Evolutionary conservation across 2,113 vertebrate species (phyloP).

Genomic region (Tachysurus fulvidraco): DNA sequence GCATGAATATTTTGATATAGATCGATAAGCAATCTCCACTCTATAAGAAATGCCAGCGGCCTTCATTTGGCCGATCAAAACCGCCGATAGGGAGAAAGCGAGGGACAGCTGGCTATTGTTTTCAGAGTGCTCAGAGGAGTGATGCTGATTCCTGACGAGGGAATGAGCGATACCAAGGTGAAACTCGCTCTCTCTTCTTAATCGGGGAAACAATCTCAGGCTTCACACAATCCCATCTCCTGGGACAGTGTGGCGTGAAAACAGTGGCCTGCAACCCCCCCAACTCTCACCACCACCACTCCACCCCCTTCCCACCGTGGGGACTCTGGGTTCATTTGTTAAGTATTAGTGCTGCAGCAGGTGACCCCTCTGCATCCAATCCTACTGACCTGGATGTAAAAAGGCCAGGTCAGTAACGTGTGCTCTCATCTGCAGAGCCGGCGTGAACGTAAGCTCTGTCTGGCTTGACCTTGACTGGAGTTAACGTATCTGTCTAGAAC

Average conservation of each 20-base stretch:
- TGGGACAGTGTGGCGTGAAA: slow-evolving; percentile 80
- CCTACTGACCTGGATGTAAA: slow-evolving; percentile 73
- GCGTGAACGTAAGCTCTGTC: slow-evolving; percentile 10
- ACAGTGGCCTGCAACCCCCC: slow-evolving; percentile 69
- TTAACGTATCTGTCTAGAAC: slow-evolving; percentile 45
- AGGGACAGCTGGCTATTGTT: slow-evolving; percentile 97
- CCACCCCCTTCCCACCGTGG: slow-evolving; percentile 58
- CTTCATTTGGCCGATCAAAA: slow-evolving; percentile 99
- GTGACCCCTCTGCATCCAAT: slow-evolving; percentile 52
- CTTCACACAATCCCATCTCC: slow-evolving; percentile 89
- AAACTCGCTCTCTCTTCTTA: slow-evolving; percentile 74
- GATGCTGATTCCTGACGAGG: slow-evolving; percentile 79
- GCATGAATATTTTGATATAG: slow-evolving; percentile 99
- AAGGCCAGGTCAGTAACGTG: slow-evolving; percentile 67
- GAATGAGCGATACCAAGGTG: slow-evolving; percentile 69
- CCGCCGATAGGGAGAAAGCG: slow-evolving; percentile 47
- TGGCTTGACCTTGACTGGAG: slow-evolving; percentile 52
- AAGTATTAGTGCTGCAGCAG: slow-evolving; percentile 63
- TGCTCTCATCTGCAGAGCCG: slow-evolving; percentile 58
- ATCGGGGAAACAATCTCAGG: slow-evolving; percentile 89
- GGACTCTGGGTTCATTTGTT: slow-evolving; percentile 76
- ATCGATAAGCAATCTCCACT: slow-evolving; percentile 99
- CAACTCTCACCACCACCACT: no score
- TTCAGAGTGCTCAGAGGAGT: slow-evolving; percentile 79
- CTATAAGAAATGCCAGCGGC: slow-evolving; percentile 99